These are phyloP conservation scores for Melikaiella ostensackeni DNA, from an alignment of 2,888 invertebrate genomes.

Conservation along the genomic window DNA sequence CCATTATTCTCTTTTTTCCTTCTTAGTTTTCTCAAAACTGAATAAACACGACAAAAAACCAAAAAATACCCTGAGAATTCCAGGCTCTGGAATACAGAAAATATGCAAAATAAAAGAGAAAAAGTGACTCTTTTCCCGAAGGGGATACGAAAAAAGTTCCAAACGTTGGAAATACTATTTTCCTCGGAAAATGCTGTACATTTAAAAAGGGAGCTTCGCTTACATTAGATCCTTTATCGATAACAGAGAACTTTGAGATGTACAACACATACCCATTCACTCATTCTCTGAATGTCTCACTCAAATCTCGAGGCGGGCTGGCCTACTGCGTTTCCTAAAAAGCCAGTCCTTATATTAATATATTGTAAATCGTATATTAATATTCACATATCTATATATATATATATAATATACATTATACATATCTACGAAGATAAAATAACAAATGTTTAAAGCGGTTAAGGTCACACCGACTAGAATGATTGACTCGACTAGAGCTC, in stretches of 20 bases:
- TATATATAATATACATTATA: slow-evolving; percentile 6
- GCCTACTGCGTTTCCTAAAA: slow-evolving; percentile 15
- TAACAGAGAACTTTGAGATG: slow-evolving; percentile 2
- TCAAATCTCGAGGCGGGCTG: background rate
- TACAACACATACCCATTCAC: background rate
- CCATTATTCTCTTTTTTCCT: background rate
- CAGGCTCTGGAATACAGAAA: background rate
- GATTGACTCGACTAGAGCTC: slow-evolving; percentile 71
- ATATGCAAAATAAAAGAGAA: background rate
- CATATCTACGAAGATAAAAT: slow-evolving; percentile 34
- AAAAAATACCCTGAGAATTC: background rate
- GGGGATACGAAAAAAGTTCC: background rate
- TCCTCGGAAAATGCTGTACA: background rate
- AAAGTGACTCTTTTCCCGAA: background rate
- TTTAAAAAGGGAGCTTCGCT: background rate
- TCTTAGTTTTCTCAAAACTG: background rate
- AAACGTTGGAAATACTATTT: slow-evolving; percentile 1
- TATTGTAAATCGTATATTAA: slow-evolving; percentile 13
- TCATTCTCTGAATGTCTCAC: slow-evolving; percentile 7
- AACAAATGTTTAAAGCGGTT: slow-evolving; percentile 27
- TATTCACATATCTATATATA: slow-evolving; percentile 14
- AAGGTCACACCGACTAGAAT: slow-evolving; percentile 69
- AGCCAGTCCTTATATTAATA: background rate
- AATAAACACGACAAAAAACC: background rate
- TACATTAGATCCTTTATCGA: background rate